A percentile compares a stretch with the other conserved stretches of the same genome.
These are phyloP conservation scores for Muntiacus reevesi DNA, from an alignment of 2,113 vertebrate genomes.

Conservation along the genomic window DNA sequence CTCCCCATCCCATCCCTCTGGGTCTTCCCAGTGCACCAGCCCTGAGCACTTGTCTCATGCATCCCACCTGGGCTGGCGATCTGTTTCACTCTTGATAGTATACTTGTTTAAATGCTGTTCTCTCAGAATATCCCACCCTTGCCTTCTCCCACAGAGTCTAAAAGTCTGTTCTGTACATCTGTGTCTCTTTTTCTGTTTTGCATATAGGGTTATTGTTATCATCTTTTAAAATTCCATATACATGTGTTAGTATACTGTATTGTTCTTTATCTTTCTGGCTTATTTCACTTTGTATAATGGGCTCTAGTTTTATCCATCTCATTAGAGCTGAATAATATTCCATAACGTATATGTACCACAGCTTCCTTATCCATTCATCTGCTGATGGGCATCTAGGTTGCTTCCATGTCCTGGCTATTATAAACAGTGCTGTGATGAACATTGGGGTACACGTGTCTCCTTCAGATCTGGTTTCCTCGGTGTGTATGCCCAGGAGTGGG, in stretches of 20 bases:
- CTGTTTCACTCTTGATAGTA: no score
- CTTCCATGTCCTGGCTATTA: neutral
- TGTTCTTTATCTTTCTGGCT: neutral
- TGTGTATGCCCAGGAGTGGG: neutral
- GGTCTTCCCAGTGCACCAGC: no score
- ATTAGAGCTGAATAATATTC: neutral
- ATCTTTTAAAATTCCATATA: neutral
- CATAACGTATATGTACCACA: neutral
- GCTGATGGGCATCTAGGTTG: neutral
- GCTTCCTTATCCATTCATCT: neutral
- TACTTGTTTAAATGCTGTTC: no score
- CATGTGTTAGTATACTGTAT: neutral
- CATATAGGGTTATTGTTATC: neutral
- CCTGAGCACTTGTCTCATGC: no score
- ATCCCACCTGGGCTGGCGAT: no score
- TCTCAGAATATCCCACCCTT: no score
- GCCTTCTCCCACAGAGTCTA: neutral
- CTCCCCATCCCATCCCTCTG: no score
- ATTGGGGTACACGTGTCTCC: neutral
- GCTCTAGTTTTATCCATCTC: neutral
- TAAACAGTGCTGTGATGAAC: fast-evolving
- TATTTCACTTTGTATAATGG: neutral
- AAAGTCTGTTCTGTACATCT: neutral
- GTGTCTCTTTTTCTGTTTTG: neutral
- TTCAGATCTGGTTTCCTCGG: fast-evolving